A percentile compares a stretch with the other conserved stretches of the same genome.
phyloP scores from a whole-genome alignment of 2,888 invertebrate genomes.

The Agonopterix heracliana region DNA sequence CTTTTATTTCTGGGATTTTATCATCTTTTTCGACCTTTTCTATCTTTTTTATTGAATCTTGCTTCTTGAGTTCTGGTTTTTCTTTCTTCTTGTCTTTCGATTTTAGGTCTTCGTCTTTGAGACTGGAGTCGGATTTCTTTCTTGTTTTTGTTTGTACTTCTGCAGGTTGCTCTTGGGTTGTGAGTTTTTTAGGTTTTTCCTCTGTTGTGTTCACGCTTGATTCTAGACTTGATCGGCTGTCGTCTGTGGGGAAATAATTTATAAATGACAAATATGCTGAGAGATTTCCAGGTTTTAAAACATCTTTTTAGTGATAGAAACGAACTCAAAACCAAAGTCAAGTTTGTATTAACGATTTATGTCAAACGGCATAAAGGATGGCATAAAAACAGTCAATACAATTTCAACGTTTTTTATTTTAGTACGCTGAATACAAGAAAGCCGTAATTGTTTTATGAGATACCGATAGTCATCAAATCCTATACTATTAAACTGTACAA shows the following conservation, averaged over 20 bases:
- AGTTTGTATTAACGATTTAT: too few species aligned
- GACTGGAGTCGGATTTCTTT: slow-evolving; percentile 62
- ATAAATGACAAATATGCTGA: background rate
- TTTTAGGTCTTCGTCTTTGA: slow-evolving; percentile 60
- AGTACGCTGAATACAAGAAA: too few species aligned
- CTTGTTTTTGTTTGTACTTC: slow-evolving; percentile 44
- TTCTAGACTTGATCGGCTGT: slow-evolving; percentile 55
- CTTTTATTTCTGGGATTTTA: slow-evolving; percentile 15
- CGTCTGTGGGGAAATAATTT: slow-evolving; percentile 34
- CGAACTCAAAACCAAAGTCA: too few species aligned
- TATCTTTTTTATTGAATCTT: slow-evolving; percentile 41
- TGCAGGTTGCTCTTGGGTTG: slow-evolving; percentile 6
- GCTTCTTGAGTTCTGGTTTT: slow-evolving; percentile 12
- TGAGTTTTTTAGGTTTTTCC: slow-evolving; percentile 39
- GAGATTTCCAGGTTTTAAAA: too few species aligned
- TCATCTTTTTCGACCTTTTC: slow-evolving; percentile 19
- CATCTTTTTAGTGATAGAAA: too few species aligned
- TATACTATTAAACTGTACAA: too few species aligned
- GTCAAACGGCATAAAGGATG: too few species aligned
- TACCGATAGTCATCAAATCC: too few species aligned
- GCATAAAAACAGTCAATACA: too few species aligned
- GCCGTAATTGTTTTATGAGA: too few species aligned
- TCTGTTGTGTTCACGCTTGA: slow-evolving; percentile 27
- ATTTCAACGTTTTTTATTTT: too few species aligned
- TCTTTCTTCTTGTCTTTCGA: slow-evolving; percentile 37